Evolutionary conservation across 2,797 vertebrate species (phyloP).

Genomic region (Sparus aurata): DNA sequence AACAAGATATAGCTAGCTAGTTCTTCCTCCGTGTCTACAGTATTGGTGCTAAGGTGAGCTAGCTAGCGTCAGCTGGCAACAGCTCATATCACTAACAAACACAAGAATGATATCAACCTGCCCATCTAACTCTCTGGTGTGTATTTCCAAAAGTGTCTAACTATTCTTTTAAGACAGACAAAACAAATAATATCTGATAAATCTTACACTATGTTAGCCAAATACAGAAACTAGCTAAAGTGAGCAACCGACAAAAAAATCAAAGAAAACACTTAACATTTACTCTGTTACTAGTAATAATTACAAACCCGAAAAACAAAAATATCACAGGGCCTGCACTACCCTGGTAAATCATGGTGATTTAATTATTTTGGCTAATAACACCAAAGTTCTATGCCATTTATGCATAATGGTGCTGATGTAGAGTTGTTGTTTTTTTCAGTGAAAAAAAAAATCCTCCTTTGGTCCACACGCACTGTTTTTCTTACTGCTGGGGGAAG

Average conservation of each 20-base stretch:
- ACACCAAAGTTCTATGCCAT: background rate
- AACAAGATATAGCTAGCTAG: no score
- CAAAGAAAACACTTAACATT: background rate
- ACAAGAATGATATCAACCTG: no score
- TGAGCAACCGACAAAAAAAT: background rate
- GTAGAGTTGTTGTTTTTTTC: background rate
- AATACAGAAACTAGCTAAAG: background rate
- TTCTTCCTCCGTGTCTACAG: no score
- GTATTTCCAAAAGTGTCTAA: no score
- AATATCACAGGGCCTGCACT: background rate
- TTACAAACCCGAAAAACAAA: background rate
- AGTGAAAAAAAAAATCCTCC: background rate
- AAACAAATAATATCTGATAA: no score
- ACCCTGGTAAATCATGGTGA: background rate
- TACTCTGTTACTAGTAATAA: background rate
- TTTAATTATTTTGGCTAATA: background rate
- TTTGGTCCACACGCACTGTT: constrained; percentile 36
- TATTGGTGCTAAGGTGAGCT: no score
- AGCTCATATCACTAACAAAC: no score
- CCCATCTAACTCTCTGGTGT: no score
- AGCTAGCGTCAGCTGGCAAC: no score
- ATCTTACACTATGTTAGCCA: background rate
- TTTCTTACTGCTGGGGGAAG: constrained; percentile 48
- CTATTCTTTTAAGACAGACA: no score
- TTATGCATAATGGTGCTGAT: constrained; percentile 2